A percentile compares a stretch with the other conserved stretches of the same genome.
These are phyloP conservation scores for Euglossa dilemma DNA, from an alignment of 1,140 invertebrate genomes.

Conservation along the genomic window DNA sequence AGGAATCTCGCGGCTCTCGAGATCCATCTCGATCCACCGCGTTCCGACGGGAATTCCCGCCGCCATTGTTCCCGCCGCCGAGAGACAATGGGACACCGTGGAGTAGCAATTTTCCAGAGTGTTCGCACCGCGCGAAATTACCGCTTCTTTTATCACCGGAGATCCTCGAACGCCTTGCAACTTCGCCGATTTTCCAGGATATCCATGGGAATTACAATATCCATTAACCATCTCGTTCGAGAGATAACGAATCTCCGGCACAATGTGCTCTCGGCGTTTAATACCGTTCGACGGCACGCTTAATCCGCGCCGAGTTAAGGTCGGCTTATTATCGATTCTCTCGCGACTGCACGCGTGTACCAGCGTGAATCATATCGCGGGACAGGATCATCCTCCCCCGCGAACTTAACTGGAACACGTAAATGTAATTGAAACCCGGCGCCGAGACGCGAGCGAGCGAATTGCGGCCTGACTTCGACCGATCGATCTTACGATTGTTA, in stretches of 20 bases:
- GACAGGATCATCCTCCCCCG: neutral
- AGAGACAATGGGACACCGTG: no score
- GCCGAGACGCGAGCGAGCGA: neutral
- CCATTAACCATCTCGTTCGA: neutral
- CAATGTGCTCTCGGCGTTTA: neutral
- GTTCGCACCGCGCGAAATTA: neutral
- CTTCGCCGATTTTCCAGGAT: neutral
- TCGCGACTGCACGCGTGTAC: neutral
- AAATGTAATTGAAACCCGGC: conserved; percentile 8
- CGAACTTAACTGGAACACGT: neutral
- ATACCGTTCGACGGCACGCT: neutral
- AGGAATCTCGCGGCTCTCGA: no score
- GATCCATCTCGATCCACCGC: no score
- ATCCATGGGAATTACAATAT: neutral
- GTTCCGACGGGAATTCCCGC: no score
- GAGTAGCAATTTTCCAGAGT: neutral
- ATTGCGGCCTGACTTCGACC: neutral
- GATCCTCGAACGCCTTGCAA: no score
- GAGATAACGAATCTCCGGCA: neutral
- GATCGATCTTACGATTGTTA: conserved; percentile 39
- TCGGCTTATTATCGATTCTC: conserved; percentile 14
- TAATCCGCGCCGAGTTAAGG: neutral
- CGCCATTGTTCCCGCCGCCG: no score
- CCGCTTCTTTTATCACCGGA: no score
- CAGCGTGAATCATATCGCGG: neutral